phyloP scores from a whole-genome alignment of 2,888 invertebrate species.

The Dicyrtoma fusca region DNA sequence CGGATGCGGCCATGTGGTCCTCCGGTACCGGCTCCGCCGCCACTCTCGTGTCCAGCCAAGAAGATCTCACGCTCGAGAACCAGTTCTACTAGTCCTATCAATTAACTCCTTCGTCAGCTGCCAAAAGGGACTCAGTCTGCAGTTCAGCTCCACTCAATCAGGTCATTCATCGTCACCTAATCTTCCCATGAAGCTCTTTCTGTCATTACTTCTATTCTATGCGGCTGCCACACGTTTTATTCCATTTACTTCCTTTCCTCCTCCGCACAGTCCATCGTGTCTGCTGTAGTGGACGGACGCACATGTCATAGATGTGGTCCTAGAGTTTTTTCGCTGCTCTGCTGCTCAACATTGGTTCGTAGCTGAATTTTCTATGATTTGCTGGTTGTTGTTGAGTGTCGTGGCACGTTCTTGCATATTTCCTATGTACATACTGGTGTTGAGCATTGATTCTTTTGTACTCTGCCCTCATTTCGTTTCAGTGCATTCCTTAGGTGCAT shows the following conservation, averaged over 20 bases:
- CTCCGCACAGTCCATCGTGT: not conserved
- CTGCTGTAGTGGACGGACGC: not conserved
- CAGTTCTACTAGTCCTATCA: constrained; percentile 18
- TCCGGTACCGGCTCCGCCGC: constrained; percentile 84
- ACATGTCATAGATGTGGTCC: too few species aligned
- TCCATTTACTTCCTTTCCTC: not conserved
- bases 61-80: constrained; percentile 54
- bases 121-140: not conserved
- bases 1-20: constrained; percentile 82
- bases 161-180: not conserved
- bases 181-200: not conserved
- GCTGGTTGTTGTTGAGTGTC: too few species aligned
- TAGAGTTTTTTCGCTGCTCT: too few species aligned
- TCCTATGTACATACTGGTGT: too few species aligned
- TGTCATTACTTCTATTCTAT: not conserved
- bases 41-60: constrained; percentile 75
- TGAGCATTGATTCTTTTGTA: too few species aligned
- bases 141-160: too few species aligned
- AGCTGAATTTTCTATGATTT: too few species aligned
- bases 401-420: too few species aligned
- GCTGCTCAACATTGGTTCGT: too few species aligned
- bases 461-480: too few species aligned
- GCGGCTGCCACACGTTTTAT: not conserved
- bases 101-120: not conserved
- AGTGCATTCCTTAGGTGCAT: too few species aligned